Conservation (phyloP, 2,113 vertebrate genomes). For the Pterocles gutturalis region DNA sequence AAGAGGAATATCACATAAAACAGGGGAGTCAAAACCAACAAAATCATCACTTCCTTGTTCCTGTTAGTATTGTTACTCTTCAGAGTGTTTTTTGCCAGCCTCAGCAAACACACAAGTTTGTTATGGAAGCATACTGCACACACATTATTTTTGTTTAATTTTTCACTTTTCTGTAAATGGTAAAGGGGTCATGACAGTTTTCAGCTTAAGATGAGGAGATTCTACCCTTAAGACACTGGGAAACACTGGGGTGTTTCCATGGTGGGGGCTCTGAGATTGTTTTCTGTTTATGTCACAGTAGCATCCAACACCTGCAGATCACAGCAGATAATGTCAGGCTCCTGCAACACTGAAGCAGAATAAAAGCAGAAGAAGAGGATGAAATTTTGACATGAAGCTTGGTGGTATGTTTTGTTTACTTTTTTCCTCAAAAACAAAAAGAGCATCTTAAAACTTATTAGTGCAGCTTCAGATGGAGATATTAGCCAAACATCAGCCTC, state of each 20-base stretch:
- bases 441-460: not conserved
- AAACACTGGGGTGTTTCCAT: fast-evolving
- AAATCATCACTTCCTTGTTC: not conserved
- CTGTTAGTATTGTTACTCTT: not conserved
- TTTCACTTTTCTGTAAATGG: not conserved
- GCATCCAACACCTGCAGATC: not conserved
- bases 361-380: not conserved
- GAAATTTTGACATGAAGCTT: not conserved
- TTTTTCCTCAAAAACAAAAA: not conserved
- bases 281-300: not conserved
- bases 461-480: not conserved
- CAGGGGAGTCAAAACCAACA: not conserved
- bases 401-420: not conserved
- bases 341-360: not conserved
- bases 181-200: not conserved
- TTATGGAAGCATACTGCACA: not conserved
- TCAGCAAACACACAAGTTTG: not conserved
- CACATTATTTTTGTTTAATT: not conserved
- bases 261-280: not conserved
- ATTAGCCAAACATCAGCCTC: not conserved
- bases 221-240: not conserved
- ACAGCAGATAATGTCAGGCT: not conserved
- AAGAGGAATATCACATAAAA: not conserved
- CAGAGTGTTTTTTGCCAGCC: not conserved
- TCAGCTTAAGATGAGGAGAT: not conserved